A percentile compares a stretch with the other conserved stretches of the same genome.
Conservation (phyloP, 2,113 vertebrate species). For the Urocitellus parryii region DNA sequence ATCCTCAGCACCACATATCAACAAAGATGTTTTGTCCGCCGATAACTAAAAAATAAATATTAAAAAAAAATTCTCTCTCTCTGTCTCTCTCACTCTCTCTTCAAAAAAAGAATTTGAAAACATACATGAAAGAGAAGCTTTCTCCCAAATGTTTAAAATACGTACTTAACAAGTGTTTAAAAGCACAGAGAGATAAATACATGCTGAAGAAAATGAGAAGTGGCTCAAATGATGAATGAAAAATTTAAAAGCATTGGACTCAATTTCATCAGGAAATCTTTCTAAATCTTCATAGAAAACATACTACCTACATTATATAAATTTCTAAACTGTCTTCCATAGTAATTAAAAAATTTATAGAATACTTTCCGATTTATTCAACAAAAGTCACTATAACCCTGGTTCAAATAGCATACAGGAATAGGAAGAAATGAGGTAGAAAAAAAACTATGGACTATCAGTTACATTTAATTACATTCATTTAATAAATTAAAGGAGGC, state of each 20-base stretch:
- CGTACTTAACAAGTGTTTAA: background rate
- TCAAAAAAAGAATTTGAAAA: background rate
- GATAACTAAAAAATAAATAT: no score
- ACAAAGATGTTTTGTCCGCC: no score
- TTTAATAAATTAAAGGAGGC: constrained; percentile 1
- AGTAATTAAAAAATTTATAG: background rate
- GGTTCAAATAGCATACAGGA: background rate
- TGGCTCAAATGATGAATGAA: background rate
- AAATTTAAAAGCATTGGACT: background rate
- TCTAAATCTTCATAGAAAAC: background rate
- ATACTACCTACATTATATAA: background rate
- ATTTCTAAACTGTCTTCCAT: background rate
- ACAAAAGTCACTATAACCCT: background rate
- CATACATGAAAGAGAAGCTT: background rate
- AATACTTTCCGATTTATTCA: background rate
- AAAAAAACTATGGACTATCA: background rate
- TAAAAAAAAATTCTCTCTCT: no score
- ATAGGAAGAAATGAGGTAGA: background rate
- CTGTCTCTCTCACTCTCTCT: no score
- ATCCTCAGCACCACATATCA: no score
- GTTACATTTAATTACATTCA: background rate
- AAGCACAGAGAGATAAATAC: background rate
- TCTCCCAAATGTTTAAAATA: background rate
- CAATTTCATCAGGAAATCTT: background rate
- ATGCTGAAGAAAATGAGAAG: background rate